These are phyloP conservation scores for Drosophila macrospina DNA, from an alignment of 2,888 invertebrate species.

Conservation along the genomic window DNA sequence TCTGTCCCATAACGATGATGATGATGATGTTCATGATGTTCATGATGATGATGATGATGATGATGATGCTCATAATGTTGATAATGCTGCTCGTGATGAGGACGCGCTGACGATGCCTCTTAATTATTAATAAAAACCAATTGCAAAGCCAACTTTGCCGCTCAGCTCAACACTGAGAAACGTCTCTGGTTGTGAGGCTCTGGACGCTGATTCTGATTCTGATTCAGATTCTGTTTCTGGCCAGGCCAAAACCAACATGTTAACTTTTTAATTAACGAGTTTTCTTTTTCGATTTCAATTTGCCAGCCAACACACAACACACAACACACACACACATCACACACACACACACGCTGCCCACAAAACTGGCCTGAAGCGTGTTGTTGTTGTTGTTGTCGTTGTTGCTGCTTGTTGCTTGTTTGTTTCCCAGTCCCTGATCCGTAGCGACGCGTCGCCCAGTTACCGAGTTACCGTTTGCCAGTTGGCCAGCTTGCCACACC, in stretches of 20 bases:
- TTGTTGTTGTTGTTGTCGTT: constrained; percentile 15
- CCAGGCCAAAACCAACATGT: constrained; percentile 67
- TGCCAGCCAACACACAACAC: constrained; percentile 65
- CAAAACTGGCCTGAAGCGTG: constrained; percentile 62
- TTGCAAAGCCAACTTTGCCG: constrained; percentile 47
- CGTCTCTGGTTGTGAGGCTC: constrained; percentile 11
- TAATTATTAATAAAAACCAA: constrained; percentile 81
- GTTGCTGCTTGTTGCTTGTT: constrained; percentile 14
- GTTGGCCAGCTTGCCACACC: constrained; percentile 10
- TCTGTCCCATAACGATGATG: neutral
- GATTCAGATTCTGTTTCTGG: constrained; percentile 23
- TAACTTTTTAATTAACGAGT: constrained; percentile 84
- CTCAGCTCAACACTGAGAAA: constrained; percentile 6
- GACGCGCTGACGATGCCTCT: constrained; percentile 60
- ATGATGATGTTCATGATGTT: neutral
- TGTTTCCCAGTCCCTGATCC: constrained; percentile 33
- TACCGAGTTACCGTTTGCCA: constrained; percentile 36
- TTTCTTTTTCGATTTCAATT: constrained; percentile 84
- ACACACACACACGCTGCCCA: constrained; percentile 54
- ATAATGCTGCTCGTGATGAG: constrained; percentile 7
- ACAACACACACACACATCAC: constrained; percentile 17
- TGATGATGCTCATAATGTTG: constrained; percentile 38
- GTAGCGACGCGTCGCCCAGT: constrained; percentile 31
- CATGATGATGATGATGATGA: constrained; percentile 3
- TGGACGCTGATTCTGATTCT: constrained; percentile 25